Evolutionary conservation across 1,140 invertebrate species (phyloP).

Genomic region (Ctenoplectra terminalis): DNA sequence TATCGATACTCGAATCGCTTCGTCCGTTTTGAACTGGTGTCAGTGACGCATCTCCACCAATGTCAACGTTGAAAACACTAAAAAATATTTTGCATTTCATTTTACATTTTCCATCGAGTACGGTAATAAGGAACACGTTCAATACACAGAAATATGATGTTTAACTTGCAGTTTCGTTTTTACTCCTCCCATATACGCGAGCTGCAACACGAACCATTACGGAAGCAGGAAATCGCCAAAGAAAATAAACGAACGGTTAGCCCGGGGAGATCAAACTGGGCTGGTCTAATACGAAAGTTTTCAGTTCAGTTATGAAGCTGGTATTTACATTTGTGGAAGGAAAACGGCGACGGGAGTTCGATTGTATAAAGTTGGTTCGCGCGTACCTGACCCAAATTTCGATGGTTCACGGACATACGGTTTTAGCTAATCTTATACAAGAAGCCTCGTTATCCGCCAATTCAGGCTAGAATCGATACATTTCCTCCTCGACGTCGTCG

Average conservation of each 20-base stretch:
- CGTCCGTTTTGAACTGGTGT: background rate
- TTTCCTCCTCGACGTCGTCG: background rate
- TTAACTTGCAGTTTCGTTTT: no score
- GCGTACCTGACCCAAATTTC: constrained; percentile 26
- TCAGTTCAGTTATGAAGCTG: constrained; percentile 20
- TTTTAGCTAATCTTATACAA: background rate
- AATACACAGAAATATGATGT: no score
- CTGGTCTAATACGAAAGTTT: constrained; percentile 40
- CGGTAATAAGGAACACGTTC: background rate
- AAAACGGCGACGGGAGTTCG: constrained; percentile 27
- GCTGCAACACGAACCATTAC: background rate
- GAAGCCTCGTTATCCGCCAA: background rate
- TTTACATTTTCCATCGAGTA: background rate
- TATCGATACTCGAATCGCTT: background rate
- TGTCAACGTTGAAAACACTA: no score
- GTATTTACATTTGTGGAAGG: constrained; percentile 47
- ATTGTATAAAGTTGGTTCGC: constrained; percentile 8
- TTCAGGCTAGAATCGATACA: background rate
- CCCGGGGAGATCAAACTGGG: background rate
- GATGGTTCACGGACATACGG: background rate
- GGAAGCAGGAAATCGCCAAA: background rate
- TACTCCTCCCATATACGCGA: background rate
- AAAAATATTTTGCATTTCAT: background rate
- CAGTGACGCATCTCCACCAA: background rate
- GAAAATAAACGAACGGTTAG: constrained; percentile 19